A percentile compares a stretch with the other conserved stretches of the same genome.
phyloP scores from a whole-genome alignment of 2,113 vertebrate species.

The Electrona antarctica region DNA sequence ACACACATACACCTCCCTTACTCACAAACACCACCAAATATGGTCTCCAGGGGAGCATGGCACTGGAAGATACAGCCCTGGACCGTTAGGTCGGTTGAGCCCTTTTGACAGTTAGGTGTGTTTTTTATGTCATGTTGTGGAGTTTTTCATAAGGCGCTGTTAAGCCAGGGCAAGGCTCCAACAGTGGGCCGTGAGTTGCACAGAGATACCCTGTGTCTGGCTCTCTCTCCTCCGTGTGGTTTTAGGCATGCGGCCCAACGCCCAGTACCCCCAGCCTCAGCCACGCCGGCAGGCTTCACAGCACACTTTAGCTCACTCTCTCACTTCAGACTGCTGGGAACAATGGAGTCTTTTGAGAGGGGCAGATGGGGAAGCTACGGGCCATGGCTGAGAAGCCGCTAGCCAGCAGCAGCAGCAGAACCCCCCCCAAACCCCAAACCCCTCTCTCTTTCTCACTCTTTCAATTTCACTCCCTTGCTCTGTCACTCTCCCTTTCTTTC shows the following conservation, averaged over 20 bases:
- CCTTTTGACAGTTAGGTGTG: conserved; percentile 69
- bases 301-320: conserved; percentile 64
- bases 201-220: conserved; percentile 76
- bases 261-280: conserved; percentile 57
- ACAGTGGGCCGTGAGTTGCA: conserved; percentile 56
- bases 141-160: conserved; percentile 58
- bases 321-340: conserved; percentile 59
- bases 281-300: conserved; percentile 51
- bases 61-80: conserved; percentile 26
- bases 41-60: conserved; percentile 16
- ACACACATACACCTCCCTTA: background rate
- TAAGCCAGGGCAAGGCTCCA: conserved; percentile 65
- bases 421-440: too few relatives aligned
- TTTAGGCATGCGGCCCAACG: conserved; percentile 74
- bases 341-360: conserved; percentile 77
- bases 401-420: background rate
- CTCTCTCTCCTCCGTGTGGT: conserved; percentile 71
- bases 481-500: conserved; percentile 38
- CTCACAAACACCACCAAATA: conserved; percentile 62
- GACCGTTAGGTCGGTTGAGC: conserved; percentile 62
- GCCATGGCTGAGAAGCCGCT: conserved; percentile 47
- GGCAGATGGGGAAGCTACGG: conserved; percentile 55
- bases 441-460: conserved; percentile 29
- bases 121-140: conserved; percentile 63
- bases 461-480: conserved; percentile 3